Conservation (phyloP, 2,888 invertebrate species). For the Flabesymbios commensalis region DNA sequence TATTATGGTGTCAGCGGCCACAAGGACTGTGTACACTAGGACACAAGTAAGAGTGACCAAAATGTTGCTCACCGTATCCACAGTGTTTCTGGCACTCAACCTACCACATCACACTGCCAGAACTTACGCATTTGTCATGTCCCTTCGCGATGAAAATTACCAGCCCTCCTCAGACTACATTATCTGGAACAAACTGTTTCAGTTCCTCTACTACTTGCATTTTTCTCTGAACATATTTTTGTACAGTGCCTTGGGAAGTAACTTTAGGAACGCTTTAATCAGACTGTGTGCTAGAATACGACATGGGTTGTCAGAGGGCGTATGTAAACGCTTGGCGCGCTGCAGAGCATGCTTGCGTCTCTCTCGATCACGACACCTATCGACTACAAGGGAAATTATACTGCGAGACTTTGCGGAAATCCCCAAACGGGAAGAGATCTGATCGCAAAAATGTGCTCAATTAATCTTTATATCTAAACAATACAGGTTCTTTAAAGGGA, state of each 20-base stretch:
- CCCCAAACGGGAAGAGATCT: no score
- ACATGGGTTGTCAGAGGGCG: no score
- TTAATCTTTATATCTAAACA: no score
- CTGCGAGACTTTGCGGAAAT: no score
- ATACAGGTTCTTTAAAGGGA: no score
- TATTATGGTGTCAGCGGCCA: not conserved
- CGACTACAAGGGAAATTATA: no score
- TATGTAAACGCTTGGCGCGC: no score
- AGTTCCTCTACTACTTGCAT: slow-evolving; percentile 22
- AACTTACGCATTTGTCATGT: slow-evolving; percentile 15
- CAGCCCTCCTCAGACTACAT: slow-evolving; percentile 8
- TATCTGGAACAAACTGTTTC: slow-evolving; percentile 15
- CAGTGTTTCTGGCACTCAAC: slow-evolving; percentile 25
- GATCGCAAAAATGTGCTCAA: no score
- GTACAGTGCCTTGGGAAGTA: slow-evolving; percentile 19
- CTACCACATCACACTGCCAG: slow-evolving; percentile 22
- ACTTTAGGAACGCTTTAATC: slow-evolving; percentile 22
- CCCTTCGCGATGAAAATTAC: slow-evolving; percentile 8
- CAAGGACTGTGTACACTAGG: slow-evolving; percentile 10
- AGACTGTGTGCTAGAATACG: slow-evolving; percentile 1
- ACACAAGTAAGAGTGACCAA: slow-evolving; percentile 25
- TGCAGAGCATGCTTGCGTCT: no score
- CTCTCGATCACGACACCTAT: no score
- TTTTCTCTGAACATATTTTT: slow-evolving; percentile 27
- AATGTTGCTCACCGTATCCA: slow-evolving; percentile 25